Evolutionary conservation across 2,888 invertebrate genomes (phyloP), one percentile per base, ranked within the genome.

Genomic region (Liposcelis brunnea): DNA sequence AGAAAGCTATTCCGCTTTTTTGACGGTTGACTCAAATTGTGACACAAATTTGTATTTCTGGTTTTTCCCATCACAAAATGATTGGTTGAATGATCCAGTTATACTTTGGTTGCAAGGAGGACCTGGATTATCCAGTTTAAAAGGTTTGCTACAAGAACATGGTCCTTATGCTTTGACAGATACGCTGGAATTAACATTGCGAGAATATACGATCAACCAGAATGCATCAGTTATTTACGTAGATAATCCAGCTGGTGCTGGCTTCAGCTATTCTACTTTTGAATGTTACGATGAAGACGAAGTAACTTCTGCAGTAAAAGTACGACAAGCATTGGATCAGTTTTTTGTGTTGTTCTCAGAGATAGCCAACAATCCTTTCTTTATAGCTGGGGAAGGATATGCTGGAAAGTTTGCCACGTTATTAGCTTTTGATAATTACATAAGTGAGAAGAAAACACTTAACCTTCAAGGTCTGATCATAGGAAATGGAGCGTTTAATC

Each of bases 181-280:
- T 66, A 49, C 65, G 58, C 61, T 59, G 53, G 61, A 59, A 53
- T 60, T 80, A 43, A 65, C 68, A 51, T 64, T 72, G 50, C 71
- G 86, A 32, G 72, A 80, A 53, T 79, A 77, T 53, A 74, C 80
- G 3, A 93, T 91, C 91, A 79, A 76, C 48, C 62, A 71, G 31
- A 75, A 74, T 15, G 84, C 85, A 59, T 78, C 80, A 53, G 62
- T 93, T 40, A 71, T 93, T 45, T 94, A 84, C 59, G 82, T 94
- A 46, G 93, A 94, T 60, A 93, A 87, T 61, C 93, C 93, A 0
- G 91, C 85, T 1, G 87, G 89, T 2, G 82, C 89, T 4, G 93
- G 93, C 0, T 93, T 80, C 58, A 91, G 91, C 63, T 91, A 71
- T 54, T 74, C 76, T 1, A 56, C 67, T 1, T 54, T 60, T 43